These are phyloP conservation scores for Ceratitis capitata DNA, from an alignment of 1,140 invertebrate species.

Conservation along the genomic window DNA sequence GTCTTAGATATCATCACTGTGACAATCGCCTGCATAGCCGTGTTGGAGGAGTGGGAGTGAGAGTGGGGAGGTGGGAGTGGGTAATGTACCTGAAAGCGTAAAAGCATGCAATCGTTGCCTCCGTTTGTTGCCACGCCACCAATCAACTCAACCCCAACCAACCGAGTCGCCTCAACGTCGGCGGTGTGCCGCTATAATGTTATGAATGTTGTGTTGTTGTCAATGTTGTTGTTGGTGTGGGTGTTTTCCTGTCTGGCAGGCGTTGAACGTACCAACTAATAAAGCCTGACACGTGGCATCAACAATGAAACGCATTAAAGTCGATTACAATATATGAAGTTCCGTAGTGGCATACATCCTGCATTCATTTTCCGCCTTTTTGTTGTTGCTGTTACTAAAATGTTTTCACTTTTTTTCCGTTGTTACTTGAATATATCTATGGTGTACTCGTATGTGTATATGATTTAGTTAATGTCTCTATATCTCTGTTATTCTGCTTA, in stretches of 20 bases:
- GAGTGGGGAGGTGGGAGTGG: conserved; percentile 25
- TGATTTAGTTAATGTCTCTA: neutral
- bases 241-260: conserved; percentile 45
- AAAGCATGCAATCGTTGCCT: conserved; percentile 60
- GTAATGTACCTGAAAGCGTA: conserved; percentile 63
- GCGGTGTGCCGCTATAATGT: too few species aligned
- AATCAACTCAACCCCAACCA: neutral
- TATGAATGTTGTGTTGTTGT: too few species aligned
- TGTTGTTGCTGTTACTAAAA: neutral
- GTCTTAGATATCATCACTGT: neutral
- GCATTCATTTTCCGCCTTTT: conserved; percentile 34
- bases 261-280: conserved; percentile 64
- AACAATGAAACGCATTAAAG: conserved; percentile 67
- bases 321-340: conserved; percentile 66
- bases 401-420: conserved; percentile 5
- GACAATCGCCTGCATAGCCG: neutral
- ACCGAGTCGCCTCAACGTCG: neutral
- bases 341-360: conserved; percentile 34
- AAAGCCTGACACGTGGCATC: conserved; percentile 66
- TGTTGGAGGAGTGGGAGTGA: neutral
- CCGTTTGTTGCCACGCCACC: conserved; percentile 17
- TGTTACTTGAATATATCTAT: neutral
- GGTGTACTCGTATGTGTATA: neutral
- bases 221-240: too few species aligned
- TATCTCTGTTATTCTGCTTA: neutral